Conservation (phyloP, 2,797 vertebrate species). For the Chaetophractus vellerosus region DNA sequence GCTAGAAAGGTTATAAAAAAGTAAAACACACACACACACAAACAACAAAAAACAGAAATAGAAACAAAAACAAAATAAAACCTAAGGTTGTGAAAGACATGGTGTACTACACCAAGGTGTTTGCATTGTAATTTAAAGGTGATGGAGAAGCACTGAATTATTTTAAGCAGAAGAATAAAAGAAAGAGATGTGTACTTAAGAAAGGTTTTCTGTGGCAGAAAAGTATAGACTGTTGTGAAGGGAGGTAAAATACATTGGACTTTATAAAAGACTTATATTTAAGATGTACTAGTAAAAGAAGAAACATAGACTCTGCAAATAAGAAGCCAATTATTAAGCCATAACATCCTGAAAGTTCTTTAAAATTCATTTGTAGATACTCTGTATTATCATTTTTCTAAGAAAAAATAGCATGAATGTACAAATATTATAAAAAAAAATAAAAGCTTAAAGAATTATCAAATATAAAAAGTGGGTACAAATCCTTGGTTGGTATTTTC, state of each 20-base stretch:
- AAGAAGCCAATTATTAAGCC: not conserved
- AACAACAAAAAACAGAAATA: not conserved
- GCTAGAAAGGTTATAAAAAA: not conserved
- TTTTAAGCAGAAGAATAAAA: not conserved
- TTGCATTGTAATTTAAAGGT: not conserved
- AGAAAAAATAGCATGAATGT: not conserved
- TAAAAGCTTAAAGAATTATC: not conserved
- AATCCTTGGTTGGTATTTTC: not conserved
- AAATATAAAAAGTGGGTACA: not conserved
- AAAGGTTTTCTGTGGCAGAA: not conserved
- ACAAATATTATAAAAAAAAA: not conserved
- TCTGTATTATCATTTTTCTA: not conserved
- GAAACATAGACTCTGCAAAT: not conserved
- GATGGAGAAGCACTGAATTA: not conserved
- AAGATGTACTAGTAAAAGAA: not conserved
- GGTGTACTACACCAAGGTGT: not conserved
- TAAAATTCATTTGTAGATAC: not conserved
- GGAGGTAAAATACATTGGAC: not conserved
- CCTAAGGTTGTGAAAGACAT: not conserved
- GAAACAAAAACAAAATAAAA: not conserved
- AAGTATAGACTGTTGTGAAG: not conserved
- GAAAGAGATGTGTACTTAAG: not conserved
- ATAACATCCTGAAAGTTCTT: not conserved
- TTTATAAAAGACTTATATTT: not conserved
- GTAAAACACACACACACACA: not conserved